Conservation (phyloP, 2,888 invertebrate genomes). For the Pantelozetes paolii region DNA sequence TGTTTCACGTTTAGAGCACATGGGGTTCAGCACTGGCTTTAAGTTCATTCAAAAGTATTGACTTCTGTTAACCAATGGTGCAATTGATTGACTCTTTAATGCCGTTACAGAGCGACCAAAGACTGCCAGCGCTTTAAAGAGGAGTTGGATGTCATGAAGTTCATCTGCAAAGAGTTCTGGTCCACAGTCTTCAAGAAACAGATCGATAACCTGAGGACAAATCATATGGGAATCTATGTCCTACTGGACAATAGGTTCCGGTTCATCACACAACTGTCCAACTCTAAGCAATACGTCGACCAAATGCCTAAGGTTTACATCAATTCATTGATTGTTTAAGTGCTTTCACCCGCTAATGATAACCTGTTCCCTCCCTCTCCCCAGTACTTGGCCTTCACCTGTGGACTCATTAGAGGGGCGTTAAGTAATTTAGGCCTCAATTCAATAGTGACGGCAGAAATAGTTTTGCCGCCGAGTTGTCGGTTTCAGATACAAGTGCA, state of each 20-base stretch:
- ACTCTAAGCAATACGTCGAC: slow-evolving; percentile 83
- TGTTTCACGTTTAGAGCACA: slow-evolving; percentile 55
- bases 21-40: slow-evolving; percentile 60
- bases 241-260: slow-evolving; percentile 92
- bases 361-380: too few species aligned
- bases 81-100: background rate
- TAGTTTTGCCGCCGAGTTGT: slow-evolving; percentile 83
- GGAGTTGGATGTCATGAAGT: slow-evolving; percentile 95
- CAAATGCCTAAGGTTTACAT: slow-evolving; percentile 42
- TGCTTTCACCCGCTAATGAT: background rate
- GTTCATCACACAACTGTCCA: slow-evolving; percentile 80
- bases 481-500: slow-evolving; percentile 56
- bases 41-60: slow-evolving; percentile 57
- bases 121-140: slow-evolving; percentile 92
- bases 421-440: slow-evolving; percentile 88
- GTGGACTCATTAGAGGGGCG: slow-evolving; percentile 90
- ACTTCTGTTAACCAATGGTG: background rate
- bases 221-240: slow-evolving; percentile 96
- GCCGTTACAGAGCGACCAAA: slow-evolving; percentile 59
- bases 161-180: slow-evolving; percentile 99
- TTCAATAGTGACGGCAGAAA: slow-evolving; percentile 91
- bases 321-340: background rate
- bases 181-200: slow-evolving; percentile 95
- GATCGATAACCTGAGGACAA: slow-evolving; percentile 93
- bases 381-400: slow-evolving; percentile 90